Percentiles rank a stretch among this genome's conserved stretches.
phyloP scores from a whole-genome alignment of 2,888 invertebrate genomes.

The Timema cristinae region DNA sequence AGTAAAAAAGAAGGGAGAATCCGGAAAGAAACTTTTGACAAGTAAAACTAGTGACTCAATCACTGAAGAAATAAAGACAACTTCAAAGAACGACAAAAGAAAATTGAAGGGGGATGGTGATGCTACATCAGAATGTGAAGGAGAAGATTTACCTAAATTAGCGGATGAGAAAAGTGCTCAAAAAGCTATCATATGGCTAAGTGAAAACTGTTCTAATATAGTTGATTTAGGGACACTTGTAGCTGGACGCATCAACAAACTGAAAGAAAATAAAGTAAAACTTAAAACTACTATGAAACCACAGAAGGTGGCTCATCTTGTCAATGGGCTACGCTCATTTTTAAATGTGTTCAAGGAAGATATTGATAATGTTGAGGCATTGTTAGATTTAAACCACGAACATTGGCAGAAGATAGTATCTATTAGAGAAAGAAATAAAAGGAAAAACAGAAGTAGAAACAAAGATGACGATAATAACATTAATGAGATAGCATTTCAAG shows the following conservation, averaged over 20 bases:
- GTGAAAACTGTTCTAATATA: not conserved
- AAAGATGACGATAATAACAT: too few species aligned
- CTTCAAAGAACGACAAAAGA: too few species aligned
- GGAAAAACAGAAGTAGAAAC: too few species aligned
- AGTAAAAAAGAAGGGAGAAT: too few species aligned
- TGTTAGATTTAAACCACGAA: not conserved
- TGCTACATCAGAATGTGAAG: too few species aligned
- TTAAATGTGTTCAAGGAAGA: not conserved
- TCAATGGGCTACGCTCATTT: not conserved
- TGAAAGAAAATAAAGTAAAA: conserved; percentile 5
- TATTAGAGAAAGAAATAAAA: too few species aligned
- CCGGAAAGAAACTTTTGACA: too few species aligned
- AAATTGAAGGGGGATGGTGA: too few species aligned
- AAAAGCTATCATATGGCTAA: not conserved
- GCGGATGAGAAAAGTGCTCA: not conserved
- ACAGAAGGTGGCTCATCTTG: conserved; percentile 5
- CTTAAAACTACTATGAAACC: not conserved
- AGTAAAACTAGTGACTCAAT: too few species aligned
- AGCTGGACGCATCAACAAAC: not conserved
- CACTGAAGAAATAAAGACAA: too few species aligned
- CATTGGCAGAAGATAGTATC: not conserved
- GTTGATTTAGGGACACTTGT: not conserved
- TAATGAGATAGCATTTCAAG: too few species aligned
- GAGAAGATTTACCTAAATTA: too few species aligned
- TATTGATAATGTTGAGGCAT: not conserved